A percentile compares a stretch with the other conserved stretches of the same genome.
These are phyloP conservation scores for Ginglymostoma cirratum DNA, from an alignment of 2,113 vertebrate species.

Conservation along the genomic window DNA sequence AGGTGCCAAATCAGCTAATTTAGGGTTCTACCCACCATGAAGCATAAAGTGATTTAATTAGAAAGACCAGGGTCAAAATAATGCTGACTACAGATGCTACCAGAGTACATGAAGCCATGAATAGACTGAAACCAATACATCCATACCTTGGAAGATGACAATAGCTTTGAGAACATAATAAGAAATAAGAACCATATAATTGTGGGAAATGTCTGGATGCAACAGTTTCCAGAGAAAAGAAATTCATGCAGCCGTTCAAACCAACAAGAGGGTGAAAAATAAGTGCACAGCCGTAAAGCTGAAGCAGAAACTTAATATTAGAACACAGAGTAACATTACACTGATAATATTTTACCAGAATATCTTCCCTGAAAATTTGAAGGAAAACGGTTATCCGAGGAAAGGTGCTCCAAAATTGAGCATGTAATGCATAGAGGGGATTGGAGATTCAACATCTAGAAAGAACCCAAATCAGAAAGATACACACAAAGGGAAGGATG, in stretches of 20 bases:
- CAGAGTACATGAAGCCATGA: not conserved
- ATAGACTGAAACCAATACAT: not conserved
- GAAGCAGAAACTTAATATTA: not conserved
- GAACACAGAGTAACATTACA: not conserved
- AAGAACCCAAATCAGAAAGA: too few relatives aligned
- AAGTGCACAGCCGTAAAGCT: not conserved
- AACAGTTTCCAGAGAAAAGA: not conserved
- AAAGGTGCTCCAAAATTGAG: too few relatives aligned
- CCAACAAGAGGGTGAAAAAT: not conserved
- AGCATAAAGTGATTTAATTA: not conserved
- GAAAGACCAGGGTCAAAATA: not conserved
- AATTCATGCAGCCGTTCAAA: not conserved
- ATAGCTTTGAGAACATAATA: not conserved
- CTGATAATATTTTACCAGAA: not conserved
- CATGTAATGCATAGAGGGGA: too few relatives aligned
- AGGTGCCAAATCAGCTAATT: not conserved
- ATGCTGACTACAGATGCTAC: not conserved
- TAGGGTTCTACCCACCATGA: not conserved
- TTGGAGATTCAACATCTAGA: too few relatives aligned
- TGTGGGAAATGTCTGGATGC: not conserved
- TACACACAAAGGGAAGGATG: too few relatives aligned
- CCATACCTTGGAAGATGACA: too few relatives aligned
- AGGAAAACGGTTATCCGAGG: too few relatives aligned
- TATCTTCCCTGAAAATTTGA: too few relatives aligned
- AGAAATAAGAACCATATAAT: not conserved